Conservation (phyloP, 2,113 vertebrate species). For the Bufo gargarizans region DNA sequence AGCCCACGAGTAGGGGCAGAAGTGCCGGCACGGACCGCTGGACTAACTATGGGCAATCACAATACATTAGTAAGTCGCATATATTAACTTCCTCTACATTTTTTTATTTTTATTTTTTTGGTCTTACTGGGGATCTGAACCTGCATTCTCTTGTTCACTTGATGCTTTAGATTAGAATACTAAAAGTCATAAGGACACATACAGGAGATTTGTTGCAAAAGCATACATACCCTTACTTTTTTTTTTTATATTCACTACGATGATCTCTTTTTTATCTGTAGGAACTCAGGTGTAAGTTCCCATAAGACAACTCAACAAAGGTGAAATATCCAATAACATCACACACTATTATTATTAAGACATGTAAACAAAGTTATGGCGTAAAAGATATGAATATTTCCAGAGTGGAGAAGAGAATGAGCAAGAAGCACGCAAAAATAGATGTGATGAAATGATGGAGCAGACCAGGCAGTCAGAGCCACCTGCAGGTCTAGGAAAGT, state of each 20-base stretch:
- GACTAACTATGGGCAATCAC: too few species aligned
- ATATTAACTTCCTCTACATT: too few species aligned
- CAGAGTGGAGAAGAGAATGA: neutral
- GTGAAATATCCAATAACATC: neutral
- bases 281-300: neutral
- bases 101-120: too few species aligned
- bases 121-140: too few species aligned
- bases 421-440: neutral
- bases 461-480: conserved; percentile 1
- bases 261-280: neutral
- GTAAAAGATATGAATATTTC: neutral
- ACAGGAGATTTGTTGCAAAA: neutral
- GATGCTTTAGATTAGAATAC: too few species aligned
- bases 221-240: neutral
- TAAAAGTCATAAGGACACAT: too few species aligned
- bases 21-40: too few species aligned
- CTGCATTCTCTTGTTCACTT: too few species aligned
- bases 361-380: neutral
- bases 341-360: neutral
- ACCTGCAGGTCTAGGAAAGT: conserved; percentile 33
- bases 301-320: neutral
- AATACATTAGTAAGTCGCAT: too few species aligned
- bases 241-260: neutral
- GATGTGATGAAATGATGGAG: neutral
- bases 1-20: too few species aligned